Evolutionary conservation across 2,797 vertebrate species (phyloP), one percentile per base, ranked within the genome.

Genomic region (Phoebastria nigripes): DNA sequence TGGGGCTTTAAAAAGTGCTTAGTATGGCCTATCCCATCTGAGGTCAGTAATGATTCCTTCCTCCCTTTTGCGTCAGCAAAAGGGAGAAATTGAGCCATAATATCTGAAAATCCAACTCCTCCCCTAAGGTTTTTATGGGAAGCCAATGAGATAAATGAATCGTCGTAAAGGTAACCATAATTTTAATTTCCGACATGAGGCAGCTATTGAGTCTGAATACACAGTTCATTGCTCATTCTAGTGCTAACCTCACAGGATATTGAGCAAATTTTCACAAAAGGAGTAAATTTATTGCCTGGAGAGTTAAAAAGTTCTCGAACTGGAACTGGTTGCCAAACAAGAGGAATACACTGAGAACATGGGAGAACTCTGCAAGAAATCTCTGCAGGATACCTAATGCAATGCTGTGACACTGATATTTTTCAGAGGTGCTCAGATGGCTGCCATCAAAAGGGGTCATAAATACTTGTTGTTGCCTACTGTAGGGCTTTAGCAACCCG

Each of bases 141-240:
- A 78, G 37, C 9, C 56, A 71, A 46, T 65, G 37, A 82, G 25
- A 80, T 20, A 77, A 88, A 86, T 67, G 19, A 93, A 87, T 88
- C 44, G 31, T 56, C 5, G 5, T 83, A 83, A 92, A 88, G n/a
- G 9, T 35, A 82, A 20, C 18, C 41, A 61, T 86, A 77, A 81
- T 90, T 91, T 91, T 80, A 89, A 83, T 88, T 95, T 94, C 69
- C 51, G 80, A 41, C 31, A 29, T 67, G 69, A 87, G 24, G 42
- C 46, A 72, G 31, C 46, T 90, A 78, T 25, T 78, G 56, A 73
- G 73, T 46, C 24, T 88, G 80, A 55, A 90, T 63, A 77, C 20
- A 70, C 20, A 78, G 44, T 83, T 74, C 69, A 42, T 80, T 84
- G 55, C 35, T 80, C 55, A 85, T 85, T 87, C 47, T 66, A 82